A percentile compares a stretch with the other conserved stretches of the same genome.
Evolutionary conservation across 2,113 vertebrate species (phyloP).

Genomic region (Etheostoma cragini): DNA sequence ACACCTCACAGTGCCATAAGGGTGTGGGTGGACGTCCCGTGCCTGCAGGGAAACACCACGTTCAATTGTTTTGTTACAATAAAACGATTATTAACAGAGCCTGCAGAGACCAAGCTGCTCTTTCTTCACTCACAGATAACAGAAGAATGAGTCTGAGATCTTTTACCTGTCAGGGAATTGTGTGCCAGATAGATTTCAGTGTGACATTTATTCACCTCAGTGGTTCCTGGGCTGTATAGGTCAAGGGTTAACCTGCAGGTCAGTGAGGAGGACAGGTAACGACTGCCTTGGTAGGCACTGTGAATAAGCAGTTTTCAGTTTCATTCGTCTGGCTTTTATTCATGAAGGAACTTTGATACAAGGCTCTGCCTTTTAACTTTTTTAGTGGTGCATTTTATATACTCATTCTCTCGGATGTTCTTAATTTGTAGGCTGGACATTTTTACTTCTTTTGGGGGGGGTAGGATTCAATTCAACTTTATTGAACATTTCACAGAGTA

Average conservation of each 20-base stretch:
- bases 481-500: not conserved
- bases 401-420: not conserved
- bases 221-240: not conserved
- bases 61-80: conserved; percentile 37
- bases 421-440: not conserved
- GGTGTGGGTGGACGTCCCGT: not conserved
- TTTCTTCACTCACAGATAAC: conserved; percentile 53
- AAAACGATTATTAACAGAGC: conserved; percentile 34
- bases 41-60: conserved; percentile 13
- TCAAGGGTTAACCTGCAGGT: conserved; percentile 6
- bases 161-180: conserved; percentile 14
- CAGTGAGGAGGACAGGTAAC: conserved; percentile 18
- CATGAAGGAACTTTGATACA: not conserved
- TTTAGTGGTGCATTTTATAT: not conserved
- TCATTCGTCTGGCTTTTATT: not conserved
- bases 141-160: conserved; percentile 4
- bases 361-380: too few relatives aligned
- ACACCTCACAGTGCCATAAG: not conserved
- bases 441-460: not conserved
- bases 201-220: conserved; percentile 14
- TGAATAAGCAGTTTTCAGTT: not conserved
- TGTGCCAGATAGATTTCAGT: conserved; percentile 16
- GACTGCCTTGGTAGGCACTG: not conserved
- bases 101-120: conserved; percentile 8
- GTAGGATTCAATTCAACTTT: not conserved